Base-by-base conservation (phyloP, 2,888 invertebrate genomes). In the Sphaerophoria rueppellii region DNA sequence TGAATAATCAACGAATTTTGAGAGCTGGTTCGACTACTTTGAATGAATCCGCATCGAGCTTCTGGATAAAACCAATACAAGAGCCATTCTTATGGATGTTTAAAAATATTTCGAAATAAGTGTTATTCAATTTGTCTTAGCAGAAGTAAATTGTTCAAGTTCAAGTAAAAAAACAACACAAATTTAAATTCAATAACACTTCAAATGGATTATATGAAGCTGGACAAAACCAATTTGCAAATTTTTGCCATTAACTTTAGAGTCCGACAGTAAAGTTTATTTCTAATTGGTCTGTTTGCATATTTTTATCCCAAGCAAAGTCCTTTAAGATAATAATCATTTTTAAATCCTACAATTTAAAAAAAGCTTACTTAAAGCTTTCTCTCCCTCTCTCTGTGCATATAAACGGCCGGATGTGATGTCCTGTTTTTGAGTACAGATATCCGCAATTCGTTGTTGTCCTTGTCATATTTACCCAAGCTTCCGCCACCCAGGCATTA, bases 241-340 rank as follows among this genome's bases (percentile, higher is more conserved):
- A 32, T 32, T 9, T 32, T 34, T 46, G 2, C 32, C 63, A 48
- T 48, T 48, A 48, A 48, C 34, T 32, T 48, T n/a, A 14, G 4
- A 63, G 46, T n/a, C 14, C 5, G 11, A 34, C 35, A 63, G 6
- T 7, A 9, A 14, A 34, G 34, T 48, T 14, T 46, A 46, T 34
- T 14, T 63, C 1, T 14, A 48, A 48, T 34, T 48, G 32, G 48
- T 48, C 48, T 63, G 4, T 61, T 61, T 43, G 14, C 61, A 61
- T 61, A 46, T 46, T 61, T 61, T 46, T 46, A 48, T 48, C 24
- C 24, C 48, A 34, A 63, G 63, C 14, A 63, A 34, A 24, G 40
- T 60, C 60, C 16, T 7, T 60, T 60, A 14, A 63, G 48, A 63
- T 63, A 35, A 46, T 48, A 63, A 48, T 63, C 34, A 48, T 63